Evolutionary conservation across 1,140 invertebrate genomes (phyloP), one percentile per base, ranked within the genome.

Genomic region (Drosophila sp.): DNA sequence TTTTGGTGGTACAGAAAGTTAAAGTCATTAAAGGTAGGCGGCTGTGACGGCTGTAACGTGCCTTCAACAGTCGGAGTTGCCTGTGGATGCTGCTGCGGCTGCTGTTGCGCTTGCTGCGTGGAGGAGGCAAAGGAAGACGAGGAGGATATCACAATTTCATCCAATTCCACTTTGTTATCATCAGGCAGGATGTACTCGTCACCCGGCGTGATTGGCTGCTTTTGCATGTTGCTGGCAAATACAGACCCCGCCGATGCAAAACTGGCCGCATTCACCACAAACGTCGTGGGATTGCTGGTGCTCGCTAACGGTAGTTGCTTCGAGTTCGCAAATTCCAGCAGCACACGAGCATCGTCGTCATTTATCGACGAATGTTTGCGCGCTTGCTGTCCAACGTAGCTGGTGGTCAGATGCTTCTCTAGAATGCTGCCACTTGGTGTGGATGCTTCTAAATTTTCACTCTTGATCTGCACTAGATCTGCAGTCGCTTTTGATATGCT

Each of bases 71-170:
- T 8, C 18, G 46, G 7, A 14, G 51, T 18, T 21, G 43, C n/a
- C 8, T 40, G 27, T 8, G 32, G 56, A 14, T 40, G 41, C 5
- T 50, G 46, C 6, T 54, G 34, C 6, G 78, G 76, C 16, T 72
- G 73, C 11, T 36, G 43, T 7, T 65, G 65, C 11, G 46, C 53
- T 6, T 67, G 79, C 13, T 62, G 63, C 18, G 58, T 61, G 7
- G 71, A 38, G 51, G 82, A 86, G 41, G 78, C 72, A 61, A 63
- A 91, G 70, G 90, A 90, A 62, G 90, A 90, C 59, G 90, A 90
- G 25, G 83, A 91, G 70, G 86, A 89, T 82, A 90, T 86, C 63
- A 90, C 89, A 78, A 89, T 82, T 75, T 91, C 90, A 58, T 90
- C 78, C 70, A 86, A 80, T 32, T 90, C 80, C 62, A 90, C 50